A percentile compares a stretch with the other conserved stretches of the same genome.
Conservation (phyloP, 1,140 invertebrate genomes). For the Carposina sasakii region DNA sequence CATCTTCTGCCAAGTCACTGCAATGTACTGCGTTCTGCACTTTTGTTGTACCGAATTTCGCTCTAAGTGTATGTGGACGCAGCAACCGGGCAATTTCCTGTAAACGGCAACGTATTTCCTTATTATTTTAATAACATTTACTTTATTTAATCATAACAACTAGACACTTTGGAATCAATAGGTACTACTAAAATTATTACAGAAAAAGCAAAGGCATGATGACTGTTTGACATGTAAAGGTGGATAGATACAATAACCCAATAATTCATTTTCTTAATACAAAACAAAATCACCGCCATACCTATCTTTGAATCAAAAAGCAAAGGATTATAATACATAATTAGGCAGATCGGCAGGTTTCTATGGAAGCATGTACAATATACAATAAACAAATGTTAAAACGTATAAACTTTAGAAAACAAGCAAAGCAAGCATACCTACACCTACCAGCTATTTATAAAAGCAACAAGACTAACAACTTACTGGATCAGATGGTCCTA, state of each 20-base stretch:
- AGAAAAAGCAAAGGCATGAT: no score
- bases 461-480: constrained; percentile 37
- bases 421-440: not conserved
- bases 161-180: no score
- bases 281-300: no score
- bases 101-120: constrained; percentile 26
- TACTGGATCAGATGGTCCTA: constrained; percentile 91
- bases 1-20: constrained; percentile 92
- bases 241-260: no score
- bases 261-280: no score
- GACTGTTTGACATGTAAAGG: no score
- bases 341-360: no score
- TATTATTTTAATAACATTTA: not conserved
- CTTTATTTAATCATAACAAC: not conserved
- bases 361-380: not conserved
- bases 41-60: constrained; percentile 87
- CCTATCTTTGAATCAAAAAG: no score
- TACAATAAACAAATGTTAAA: no score
- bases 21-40: constrained; percentile 93
- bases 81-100: constrained; percentile 90
- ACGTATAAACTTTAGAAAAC: no score
- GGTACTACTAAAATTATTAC: not conserved
- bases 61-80: constrained; percentile 87
- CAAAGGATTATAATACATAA: no score
- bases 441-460: not conserved